Evolutionary conservation across 2,888 invertebrate species (phyloP), one percentile per base, ranked within the genome.

Genomic region (Cataglyphis albicans): DNA sequence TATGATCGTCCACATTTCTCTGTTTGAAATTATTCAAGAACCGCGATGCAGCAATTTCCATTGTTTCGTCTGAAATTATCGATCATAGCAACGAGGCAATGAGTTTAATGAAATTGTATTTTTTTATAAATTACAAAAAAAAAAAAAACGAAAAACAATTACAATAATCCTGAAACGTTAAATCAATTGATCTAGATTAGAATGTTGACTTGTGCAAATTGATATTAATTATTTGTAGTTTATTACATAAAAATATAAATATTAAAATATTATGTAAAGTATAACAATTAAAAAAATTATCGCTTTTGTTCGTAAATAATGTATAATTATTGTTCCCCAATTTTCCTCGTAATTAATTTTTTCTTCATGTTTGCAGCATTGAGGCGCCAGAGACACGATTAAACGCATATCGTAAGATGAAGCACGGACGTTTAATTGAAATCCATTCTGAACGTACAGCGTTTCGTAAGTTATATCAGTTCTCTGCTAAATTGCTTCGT

Each of bases 401-500:
- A 59, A 59, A 73, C 7, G n/a, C 25, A 41, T 68, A 68, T 73
- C n/a, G n/a, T 41, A 75, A 83, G 70, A 59, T 59, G 67, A 38
- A 73, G 80, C 63, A 65, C 25, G 80, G 76, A 75, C 38, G 38
- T 67, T 84, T 81, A 87, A 86, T 84, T 81, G 82, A 87, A 87
- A 84, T 84, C 83, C 74, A 83, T 84, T 57, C 35, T 78, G 78
- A 57, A 68, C 84, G 82, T 48, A n/a, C 21, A 75, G 73, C 75
- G 61, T 87, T 87, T 76, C 82, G 67, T 81, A 82, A 84, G 84
- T 88, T 88, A 88, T 83, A 80, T 75, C 64, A 80, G 86, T 83
- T 72, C 83, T 72, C 81, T 81, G 75, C 87, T 86, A 88, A 86
- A 87, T 88, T 84, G 81, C 84, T 83, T 84, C 87, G 86, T 86